Evolutionary conservation across 2,888 invertebrate species (phyloP).

Genomic region (Cosmorhoe ocellata): DNA sequence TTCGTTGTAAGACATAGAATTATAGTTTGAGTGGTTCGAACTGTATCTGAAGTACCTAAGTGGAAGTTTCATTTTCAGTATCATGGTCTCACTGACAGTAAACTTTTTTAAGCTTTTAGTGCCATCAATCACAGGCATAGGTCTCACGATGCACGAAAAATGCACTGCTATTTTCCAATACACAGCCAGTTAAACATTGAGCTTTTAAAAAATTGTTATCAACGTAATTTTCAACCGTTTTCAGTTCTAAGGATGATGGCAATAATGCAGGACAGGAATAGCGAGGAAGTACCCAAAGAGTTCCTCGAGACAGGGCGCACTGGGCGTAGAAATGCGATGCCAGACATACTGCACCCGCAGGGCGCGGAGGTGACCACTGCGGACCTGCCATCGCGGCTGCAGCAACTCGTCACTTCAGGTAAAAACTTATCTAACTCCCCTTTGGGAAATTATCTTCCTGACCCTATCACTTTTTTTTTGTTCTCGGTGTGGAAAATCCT

Average conservation of each 20-base stretch:
- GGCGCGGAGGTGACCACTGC: constrained; percentile 88
- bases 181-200: neutral
- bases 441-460: no score
- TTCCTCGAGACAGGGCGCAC: constrained; percentile 93
- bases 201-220: neutral
- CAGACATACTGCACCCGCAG: constrained; percentile 90
- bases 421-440: no score
- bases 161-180: constrained; percentile 6
- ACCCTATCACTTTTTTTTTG: no score
- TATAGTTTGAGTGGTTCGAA: no score
- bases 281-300: constrained; percentile 85
- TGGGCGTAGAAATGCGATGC: constrained; percentile 93
- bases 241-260: constrained; percentile 84
- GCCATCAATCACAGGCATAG: constrained; percentile 8
- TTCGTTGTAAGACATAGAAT: no score
- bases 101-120: constrained; percentile 8
- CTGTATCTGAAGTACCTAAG: no score
- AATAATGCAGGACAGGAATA: constrained; percentile 82
- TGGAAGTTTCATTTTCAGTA: neutral
- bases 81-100: constrained; percentile 13
- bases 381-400: constrained; percentile 88
- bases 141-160: constrained; percentile 1
- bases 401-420: constrained; percentile 86
- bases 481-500: no score
- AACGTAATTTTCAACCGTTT: constrained; percentile 29